Evolutionary conservation across 2,797 vertebrate genomes (phyloP), one percentile per base, ranked within the genome.

Genomic region (Erpetoichthys calabaricus): DNA sequence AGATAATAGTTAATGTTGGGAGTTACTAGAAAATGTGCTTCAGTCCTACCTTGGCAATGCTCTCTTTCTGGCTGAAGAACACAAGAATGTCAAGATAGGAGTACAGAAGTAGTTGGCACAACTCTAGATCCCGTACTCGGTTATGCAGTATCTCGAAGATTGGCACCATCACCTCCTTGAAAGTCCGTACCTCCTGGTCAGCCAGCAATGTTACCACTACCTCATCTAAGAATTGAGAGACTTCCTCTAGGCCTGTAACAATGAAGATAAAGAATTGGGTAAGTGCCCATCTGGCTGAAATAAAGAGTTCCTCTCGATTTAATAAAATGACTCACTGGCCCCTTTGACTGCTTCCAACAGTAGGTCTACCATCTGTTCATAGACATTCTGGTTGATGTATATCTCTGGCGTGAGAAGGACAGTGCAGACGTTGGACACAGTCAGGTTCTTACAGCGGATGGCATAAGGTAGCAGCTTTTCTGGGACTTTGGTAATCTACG

Each of bases 391-490:
- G 74, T 79, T 89, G 68, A 89, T 66, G 0, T 98, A 98, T 65
- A 99, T 98, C 83, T 99, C 94, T 0, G 96, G 94, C 1, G 95
- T 99, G 57, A 99, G 92, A 9, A 99, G 82, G 43, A 95, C 89
- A 0, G 94, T 99, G 42, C 83, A 78, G 0, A 89, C 71, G 65
- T 98, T 96, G 0, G 92, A 93, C 61, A 98, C 80, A 0, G 88
- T 85, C 66, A 99, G 82, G 67, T 91, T 88, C 65, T 91, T 91
- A 73, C 95, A 99, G 66, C 87, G 89, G 53, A 96, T 76, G 0
- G 94, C 95, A 1, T 88, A 96, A 1, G 92, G 80, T 58, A 97
- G 77, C 49, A 97, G 75, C 67, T 98, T 96, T 82, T 99, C 96
- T 0, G 93, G 96, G 53, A 98, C 93, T 75, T 98, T 99, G 50